A percentile compares a stretch with the other conserved stretches of the same genome.
These are phyloP conservation scores for Dasyprocta punctata DNA, from an alignment of 2,113 vertebrate genomes.

Conservation along the genomic window DNA sequence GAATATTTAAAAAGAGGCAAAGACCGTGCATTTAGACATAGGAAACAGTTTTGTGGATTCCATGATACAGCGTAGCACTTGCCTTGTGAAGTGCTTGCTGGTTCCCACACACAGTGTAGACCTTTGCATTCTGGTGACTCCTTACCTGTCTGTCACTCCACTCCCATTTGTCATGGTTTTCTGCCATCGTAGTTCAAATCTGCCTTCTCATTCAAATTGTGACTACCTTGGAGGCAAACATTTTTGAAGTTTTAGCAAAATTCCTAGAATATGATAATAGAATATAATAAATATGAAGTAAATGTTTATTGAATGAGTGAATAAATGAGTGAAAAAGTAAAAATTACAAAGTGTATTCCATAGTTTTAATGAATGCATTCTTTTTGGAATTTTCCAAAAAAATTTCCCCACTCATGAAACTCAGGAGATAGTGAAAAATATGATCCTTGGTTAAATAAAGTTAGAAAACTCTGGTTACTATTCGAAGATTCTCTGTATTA, in stretches of 20 bases:
- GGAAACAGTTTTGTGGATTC: not conserved
- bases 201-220: not conserved
- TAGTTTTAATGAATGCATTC: not conserved
- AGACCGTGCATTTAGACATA: not conserved
- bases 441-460: not conserved
- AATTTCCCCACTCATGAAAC: not conserved
- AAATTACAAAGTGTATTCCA: not conserved
- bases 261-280: not conserved
- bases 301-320: not conserved
- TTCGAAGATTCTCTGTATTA: not conserved
- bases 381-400: not conserved
- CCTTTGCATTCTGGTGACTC: not conserved
- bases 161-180: not conserved
- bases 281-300: not conserved
- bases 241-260: not conserved
- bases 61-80: rapidly evolving
- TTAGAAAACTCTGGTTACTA: not conserved
- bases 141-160: not conserved
- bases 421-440: conserved; percentile 1
- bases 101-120: not conserved
- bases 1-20: not conserved
- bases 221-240: not conserved
- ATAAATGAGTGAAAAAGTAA: conserved; percentile 1
- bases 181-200: not conserved
- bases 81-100: not conserved